Conservation (phyloP, 2,113 vertebrate genomes). For the Gasterosteus aculeatus region DNA sequence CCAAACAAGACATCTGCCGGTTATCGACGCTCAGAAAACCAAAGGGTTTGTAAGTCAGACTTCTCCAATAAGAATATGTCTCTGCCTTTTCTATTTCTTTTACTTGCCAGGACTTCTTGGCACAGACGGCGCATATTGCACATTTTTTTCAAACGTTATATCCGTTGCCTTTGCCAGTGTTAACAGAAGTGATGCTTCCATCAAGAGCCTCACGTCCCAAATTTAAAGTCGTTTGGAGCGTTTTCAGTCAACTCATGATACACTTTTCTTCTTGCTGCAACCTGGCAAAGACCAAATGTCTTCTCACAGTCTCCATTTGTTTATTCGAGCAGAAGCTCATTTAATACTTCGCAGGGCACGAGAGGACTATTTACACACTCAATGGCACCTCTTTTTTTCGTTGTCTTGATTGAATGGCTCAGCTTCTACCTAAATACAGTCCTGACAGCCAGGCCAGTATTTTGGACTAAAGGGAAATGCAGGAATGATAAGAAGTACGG, state of each 20-base stretch:
- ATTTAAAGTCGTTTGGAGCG: slow-evolving; percentile 47
- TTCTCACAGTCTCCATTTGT: slow-evolving; percentile 41
- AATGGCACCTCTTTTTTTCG: slow-evolving; percentile 2
- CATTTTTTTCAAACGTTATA: slow-evolving; percentile 33
- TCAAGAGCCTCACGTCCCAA: slow-evolving; percentile 40
- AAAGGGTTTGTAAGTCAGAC: neutral
- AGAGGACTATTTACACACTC: slow-evolving; percentile 49
- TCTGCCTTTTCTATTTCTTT: slow-evolving; percentile 19
- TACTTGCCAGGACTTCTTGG: slow-evolving; percentile 52
- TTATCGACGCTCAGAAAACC: neutral
- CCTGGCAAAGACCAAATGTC: slow-evolving; percentile 30
- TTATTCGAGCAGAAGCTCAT: slow-evolving; percentile 48
- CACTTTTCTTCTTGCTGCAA: slow-evolving; percentile 37
- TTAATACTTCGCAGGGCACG: slow-evolving; percentile 38
- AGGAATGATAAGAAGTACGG: slow-evolving; percentile 4
- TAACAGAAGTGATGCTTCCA: slow-evolving; percentile 37
- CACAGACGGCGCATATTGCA: slow-evolving; percentile 33
- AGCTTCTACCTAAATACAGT: slow-evolving; percentile 33
- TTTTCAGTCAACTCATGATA: slow-evolving; percentile 51
- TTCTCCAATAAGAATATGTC: neutral
- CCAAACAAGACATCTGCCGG: neutral
- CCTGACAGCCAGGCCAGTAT: slow-evolving; percentile 21
- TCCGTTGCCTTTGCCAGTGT: slow-evolving; percentile 41
- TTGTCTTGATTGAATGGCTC: slow-evolving; percentile 12
- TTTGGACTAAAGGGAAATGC: slow-evolving; percentile 10